Conservation (phyloP, 2,797 vertebrate species). For the Callimico goeldii region DNA sequence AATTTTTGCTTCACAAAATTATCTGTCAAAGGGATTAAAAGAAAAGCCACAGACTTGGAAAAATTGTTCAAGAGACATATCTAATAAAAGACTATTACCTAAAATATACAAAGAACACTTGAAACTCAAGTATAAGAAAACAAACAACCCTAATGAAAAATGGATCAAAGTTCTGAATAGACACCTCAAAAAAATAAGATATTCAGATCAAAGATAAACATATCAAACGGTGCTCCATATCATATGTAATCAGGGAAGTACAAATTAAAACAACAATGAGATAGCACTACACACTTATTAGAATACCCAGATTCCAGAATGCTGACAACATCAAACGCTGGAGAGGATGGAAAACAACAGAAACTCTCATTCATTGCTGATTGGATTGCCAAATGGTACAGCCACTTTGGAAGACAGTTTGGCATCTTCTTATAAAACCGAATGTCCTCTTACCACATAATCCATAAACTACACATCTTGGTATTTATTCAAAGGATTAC, state of each 20-base stretch:
- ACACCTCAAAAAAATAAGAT: neutral
- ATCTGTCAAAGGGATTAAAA: neutral
- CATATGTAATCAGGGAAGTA: neutral
- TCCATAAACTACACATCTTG: neutral
- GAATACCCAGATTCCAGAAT: neutral
- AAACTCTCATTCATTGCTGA: neutral
- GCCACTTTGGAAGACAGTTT: neutral
- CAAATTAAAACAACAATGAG: neutral
- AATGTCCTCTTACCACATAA: neutral
- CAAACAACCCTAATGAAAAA: neutral
- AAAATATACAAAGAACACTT: neutral
- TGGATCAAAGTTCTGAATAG: neutral
- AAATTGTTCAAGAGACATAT: neutral
- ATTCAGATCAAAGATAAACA: neutral
- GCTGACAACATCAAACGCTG: neutral
- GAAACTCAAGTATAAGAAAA: neutral
- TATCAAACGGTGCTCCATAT: neutral
- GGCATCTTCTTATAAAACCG: neutral
- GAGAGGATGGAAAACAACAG: neutral
- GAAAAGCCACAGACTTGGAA: neutral
- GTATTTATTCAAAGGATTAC: neutral
- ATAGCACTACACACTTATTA: neutral
- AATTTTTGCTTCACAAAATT: neutral
- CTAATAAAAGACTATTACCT: neutral
- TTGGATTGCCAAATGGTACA: neutral